Percentiles rank a stretch among this genome's conserved stretches.
phyloP scores from a whole-genome alignment of 2,113 vertebrate genomes.

The Podarcis cretensis region DNA sequence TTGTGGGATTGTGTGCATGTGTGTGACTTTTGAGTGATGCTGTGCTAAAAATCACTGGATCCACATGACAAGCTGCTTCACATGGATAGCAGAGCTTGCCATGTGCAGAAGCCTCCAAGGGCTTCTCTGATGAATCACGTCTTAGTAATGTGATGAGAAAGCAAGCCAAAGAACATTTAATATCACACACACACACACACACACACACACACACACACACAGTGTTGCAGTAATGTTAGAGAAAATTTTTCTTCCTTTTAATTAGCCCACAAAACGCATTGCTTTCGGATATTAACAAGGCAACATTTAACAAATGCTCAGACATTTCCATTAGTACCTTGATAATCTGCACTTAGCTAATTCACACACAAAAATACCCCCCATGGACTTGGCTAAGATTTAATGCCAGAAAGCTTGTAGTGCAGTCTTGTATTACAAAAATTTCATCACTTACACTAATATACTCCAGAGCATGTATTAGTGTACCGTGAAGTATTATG shows the following conservation, averaged over 20 bases:
- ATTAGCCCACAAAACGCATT: constrained; percentile 8
- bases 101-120: neutral
- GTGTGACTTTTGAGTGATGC: neutral
- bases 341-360: constrained; percentile 54
- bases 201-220: too few relatives aligned
- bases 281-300: constrained; percentile 19
- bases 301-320: constrained; percentile 32
- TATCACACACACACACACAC: neutral
- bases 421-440: constrained; percentile 56
- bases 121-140: neutral
- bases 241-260: constrained; percentile 8
- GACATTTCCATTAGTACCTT: constrained; percentile 33
- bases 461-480: constrained; percentile 69
- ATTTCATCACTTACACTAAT: constrained; percentile 69
- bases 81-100: neutral
- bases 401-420: constrained; percentile 52
- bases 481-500: constrained; percentile 68
- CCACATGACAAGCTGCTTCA: neutral
- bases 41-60: neutral
- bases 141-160: constrained; percentile 10
- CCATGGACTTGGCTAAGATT: constrained; percentile 51
- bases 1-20: neutral
- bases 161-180: constrained; percentile 16
- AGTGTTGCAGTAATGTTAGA: neutral
- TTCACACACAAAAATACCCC: constrained; percentile 49